These are phyloP conservation scores for Alexandromys oeconomus DNA, from an alignment of 2,797 vertebrate genomes.

Conservation along the genomic window DNA sequence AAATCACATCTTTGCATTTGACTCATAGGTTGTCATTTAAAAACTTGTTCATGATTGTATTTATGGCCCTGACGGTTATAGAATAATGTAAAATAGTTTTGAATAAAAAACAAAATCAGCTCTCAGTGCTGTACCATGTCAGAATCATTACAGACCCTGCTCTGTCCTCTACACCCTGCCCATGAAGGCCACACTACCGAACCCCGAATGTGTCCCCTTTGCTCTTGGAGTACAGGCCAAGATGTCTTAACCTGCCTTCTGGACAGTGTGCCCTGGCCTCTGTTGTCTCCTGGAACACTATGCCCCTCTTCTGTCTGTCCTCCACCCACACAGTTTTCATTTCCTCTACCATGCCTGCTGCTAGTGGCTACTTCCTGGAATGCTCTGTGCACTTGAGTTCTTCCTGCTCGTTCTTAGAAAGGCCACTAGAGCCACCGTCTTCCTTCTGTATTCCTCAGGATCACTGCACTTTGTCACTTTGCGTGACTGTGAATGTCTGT, in stretches of 20 bases:
- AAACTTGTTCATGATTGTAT: neutral
- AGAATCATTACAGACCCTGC: neutral
- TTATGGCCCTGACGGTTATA: neutral
- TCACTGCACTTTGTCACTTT: neutral
- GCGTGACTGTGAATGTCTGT: neutral
- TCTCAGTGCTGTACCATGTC: neutral
- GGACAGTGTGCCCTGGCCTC: neutral
- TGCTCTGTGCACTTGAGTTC: neutral
- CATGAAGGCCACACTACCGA: neutral
- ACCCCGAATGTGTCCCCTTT: neutral
- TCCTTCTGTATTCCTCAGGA: neutral
- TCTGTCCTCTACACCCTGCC: neutral
- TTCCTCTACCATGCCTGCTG: neutral
- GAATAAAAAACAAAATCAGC: neutral
- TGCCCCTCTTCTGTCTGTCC: neutral
- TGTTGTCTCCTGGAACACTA: neutral
- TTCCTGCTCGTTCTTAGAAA: neutral
- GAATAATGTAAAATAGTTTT: neutral
- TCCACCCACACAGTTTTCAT: neutral
- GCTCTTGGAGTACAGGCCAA: neutral
- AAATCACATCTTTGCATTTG: neutral
- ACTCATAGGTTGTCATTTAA: neutral
- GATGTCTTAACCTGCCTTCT: neutral
- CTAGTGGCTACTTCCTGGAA: neutral
- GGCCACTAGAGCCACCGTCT: fast-evolving